A percentile compares a stretch with the other conserved stretches of the same genome.
Evolutionary conservation across 2,113 vertebrate species (phyloP).

Genomic region (Syrrhaptes paradoxus): DNA sequence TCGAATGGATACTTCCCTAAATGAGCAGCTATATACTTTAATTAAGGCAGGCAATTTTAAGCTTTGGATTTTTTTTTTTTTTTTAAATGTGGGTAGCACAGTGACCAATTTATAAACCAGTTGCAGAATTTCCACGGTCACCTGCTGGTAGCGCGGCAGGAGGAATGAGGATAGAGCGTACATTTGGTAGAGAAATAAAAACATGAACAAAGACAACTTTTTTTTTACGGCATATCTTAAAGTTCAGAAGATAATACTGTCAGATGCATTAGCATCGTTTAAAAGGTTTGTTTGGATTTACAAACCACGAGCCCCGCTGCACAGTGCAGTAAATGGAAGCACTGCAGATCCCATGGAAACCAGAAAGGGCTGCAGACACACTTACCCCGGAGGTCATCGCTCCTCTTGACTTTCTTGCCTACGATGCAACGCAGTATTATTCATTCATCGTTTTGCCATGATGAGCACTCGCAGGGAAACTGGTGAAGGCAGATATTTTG

Average conservation of each 20-base stretch:
- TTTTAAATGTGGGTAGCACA: background rate
- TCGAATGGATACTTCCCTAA: background rate
- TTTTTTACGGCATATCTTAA: background rate
- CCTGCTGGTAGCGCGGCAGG: background rate
- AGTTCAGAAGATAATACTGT: background rate
- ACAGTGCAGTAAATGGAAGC: background rate
- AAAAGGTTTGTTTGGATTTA: background rate
- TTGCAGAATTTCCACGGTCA: background rate
- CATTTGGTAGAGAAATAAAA: background rate
- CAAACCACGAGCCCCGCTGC: background rate
- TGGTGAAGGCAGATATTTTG: background rate
- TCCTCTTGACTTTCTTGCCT: background rate
- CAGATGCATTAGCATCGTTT: background rate
- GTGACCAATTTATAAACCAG: background rate
- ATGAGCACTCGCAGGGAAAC: background rate
- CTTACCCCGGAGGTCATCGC: accelerated
- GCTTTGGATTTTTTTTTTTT: background rate
- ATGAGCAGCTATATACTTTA: background rate
- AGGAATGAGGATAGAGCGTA: background rate
- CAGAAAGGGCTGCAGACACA: background rate
- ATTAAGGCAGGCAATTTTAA: background rate
- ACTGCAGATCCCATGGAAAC: background rate
- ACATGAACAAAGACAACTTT: background rate
- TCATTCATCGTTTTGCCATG: background rate
- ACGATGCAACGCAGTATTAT: background rate